Percentiles rank a stretch among this genome's conserved stretches.
phyloP scores from a whole-genome alignment of 2,113 vertebrate species.

The Muntiacus muntjak region DNA sequence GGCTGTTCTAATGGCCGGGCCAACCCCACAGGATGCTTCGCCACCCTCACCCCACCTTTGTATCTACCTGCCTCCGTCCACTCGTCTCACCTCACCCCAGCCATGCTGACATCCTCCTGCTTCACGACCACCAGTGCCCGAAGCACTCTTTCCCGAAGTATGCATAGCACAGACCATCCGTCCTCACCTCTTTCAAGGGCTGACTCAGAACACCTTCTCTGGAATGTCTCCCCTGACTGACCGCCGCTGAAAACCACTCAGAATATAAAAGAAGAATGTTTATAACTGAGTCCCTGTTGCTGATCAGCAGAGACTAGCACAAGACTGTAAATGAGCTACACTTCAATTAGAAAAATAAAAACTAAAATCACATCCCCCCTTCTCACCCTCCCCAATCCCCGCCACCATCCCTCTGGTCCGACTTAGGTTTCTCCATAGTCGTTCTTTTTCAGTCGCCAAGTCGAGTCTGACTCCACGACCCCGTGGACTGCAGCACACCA shows the following conservation, averaged over 20 bases:
- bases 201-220: not conserved
- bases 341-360: not conserved
- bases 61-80: no score
- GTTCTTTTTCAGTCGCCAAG: not conserved
- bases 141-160: not conserved
- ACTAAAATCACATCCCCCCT: not conserved
- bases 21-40: not conserved
- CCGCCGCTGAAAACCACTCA: not conserved
- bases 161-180: not conserved
- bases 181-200: not conserved
- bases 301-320: not conserved
- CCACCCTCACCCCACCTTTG: not conserved
- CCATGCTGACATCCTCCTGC: not conserved
- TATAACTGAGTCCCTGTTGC: not conserved
- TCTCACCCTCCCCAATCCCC: rapidly evolving
- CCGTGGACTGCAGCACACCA: not conserved
- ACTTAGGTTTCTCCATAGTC: not conserved
- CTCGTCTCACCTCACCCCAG: not conserved
- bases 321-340: not conserved
- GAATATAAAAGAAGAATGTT: not conserved
- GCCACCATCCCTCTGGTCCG: not conserved
- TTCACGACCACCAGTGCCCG: not conserved
- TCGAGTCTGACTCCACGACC: not conserved
- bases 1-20: not conserved
- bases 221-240: not conserved